A percentile compares a stretch with the other conserved stretches of the same genome.
These are phyloP conservation scores for Hypomesus transpacificus DNA, from an alignment of 2,113 vertebrate genomes.

Conservation along the genomic window DNA sequence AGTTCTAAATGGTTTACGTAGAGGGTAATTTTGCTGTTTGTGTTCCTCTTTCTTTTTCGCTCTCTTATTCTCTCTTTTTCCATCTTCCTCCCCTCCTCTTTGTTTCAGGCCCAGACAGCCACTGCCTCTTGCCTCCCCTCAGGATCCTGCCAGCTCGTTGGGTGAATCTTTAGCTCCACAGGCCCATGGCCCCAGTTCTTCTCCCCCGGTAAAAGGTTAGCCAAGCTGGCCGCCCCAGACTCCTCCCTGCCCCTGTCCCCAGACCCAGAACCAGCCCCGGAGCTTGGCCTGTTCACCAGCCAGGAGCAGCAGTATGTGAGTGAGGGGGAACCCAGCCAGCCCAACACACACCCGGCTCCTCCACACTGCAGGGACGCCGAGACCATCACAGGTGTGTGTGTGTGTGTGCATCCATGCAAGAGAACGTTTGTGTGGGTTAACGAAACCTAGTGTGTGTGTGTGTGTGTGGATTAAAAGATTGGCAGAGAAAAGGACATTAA, in stretches of 20 bases:
- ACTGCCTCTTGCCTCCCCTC: neutral
- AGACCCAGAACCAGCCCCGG: conserved; percentile 51
- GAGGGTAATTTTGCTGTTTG: conserved; percentile 2
- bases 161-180: conserved; percentile 46
- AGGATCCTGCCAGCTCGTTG: conserved; percentile 15
- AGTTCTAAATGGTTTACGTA: neutral
- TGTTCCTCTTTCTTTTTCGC: neutral
- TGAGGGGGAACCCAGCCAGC: conserved; percentile 46
- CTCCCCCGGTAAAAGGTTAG: conserved; percentile 54
- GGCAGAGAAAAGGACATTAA: no score
- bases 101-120: conserved; percentile 5
- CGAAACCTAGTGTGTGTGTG: neutral
- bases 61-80: neutral
- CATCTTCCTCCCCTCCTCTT: neutral
- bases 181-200: conserved; percentile 60
- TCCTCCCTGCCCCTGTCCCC: conserved; percentile 48
- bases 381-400: conserved; percentile 69
- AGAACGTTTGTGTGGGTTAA: neutral
- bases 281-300: conserved; percentile 23
- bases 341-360: conserved; percentile 17
- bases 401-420: conserved; percentile 1
- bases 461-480: neutral
- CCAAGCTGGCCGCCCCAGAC: conserved; percentile 73
- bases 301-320: conserved; percentile 74
- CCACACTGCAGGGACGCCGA: conserved; percentile 68